Percentiles rank a stretch among this genome's conserved stretches.
Conservation (phyloP, 2,113 vertebrate species). For the Tinamus guttatus region DNA sequence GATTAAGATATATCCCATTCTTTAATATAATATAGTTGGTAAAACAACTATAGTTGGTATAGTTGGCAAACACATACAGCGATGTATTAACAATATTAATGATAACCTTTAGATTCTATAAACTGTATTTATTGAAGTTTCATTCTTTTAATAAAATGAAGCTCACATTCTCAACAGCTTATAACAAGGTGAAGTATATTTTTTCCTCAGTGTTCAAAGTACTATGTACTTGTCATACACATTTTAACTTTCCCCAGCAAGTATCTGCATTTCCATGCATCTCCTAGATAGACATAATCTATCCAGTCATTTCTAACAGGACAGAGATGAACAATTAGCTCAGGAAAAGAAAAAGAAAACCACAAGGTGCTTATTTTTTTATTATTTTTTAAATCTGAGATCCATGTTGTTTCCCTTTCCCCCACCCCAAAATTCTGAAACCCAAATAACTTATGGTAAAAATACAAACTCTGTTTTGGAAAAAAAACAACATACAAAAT, state of each 20-base stretch:
- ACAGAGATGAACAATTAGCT: conserved; percentile 20
- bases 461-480: conserved; percentile 77
- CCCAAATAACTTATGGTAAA: conserved; percentile 81
- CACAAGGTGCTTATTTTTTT: not conserved
- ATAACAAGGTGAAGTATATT: conserved; percentile 24
- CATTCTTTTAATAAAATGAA: conserved; percentile 28
- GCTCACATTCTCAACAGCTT: not conserved
- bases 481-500: conserved; percentile 76
- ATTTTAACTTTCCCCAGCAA: conserved; percentile 48
- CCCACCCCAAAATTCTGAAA: conserved; percentile 44
- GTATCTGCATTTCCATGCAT: conserved; percentile 29
- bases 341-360: conserved; percentile 12
- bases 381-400: not conserved
- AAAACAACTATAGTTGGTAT: too few species aligned
- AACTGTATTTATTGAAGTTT: conserved; percentile 6
- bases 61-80: conserved; percentile 33
- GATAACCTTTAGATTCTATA: not conserved
- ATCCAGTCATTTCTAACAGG: not conserved
- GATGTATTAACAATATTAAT: conserved; percentile 19
- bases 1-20: conserved; percentile 24
- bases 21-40: conserved; percentile 38
- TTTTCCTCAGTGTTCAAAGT: conserved; percentile 73
- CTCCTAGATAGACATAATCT: conserved; percentile 10
- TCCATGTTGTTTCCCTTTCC: not conserved
- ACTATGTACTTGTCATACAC: conserved; percentile 76